Base-by-base conservation (phyloP, 92 coral and sea anemone genomes). In the Zoanthus sociatus region DNA sequence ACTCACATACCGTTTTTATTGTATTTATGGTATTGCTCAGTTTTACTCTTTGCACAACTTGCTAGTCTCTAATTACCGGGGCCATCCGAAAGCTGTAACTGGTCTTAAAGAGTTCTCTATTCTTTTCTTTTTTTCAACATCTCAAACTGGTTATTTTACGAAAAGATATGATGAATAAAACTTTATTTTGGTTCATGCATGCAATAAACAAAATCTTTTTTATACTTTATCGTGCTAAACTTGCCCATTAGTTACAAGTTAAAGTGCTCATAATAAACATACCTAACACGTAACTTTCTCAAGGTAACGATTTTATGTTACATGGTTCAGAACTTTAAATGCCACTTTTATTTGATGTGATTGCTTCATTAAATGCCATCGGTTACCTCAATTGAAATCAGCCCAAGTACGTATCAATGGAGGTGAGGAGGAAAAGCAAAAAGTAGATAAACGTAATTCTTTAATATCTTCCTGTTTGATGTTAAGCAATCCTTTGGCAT, bases 281-380 rank as follows among this genome's bases (percentile, higher is more conserved):
- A 63, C 70, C 0, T 26, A 26, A 0, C 26, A 63, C 1, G 70
- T 63, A 63, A 63, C 70, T 63, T 63, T 21, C 20, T 11, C 12
- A 63, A 16, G 20, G 70, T 63, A 63, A 63, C 70, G n/a, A 63
- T 63, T 63, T 63, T 63, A 17, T 63, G n/a, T 63, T 63, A 63
- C 70, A 9, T 16, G 70, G 26, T 26, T 26, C 26, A 26, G 26
- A 63, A 63, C 70, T 63, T 63, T 63, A 63, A 63, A 63, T 63
- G 70, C 70, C 70, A 9, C 6, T 63, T 5, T 9, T 63, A 63
- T 16, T 26, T 26, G 26, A 26, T 26, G 26, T 26, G 26, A 26
- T 26, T 26, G 26, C 26, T 26, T 26, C 26, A 26, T 26, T 26
- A 26, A 26, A 26, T 26, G 26, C 26, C 26, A 26, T 26, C 70